These are phyloP conservation scores for Andrena haemorrhoa DNA, from an alignment of 2,888 invertebrate genomes.

Conservation along the genomic window DNA sequence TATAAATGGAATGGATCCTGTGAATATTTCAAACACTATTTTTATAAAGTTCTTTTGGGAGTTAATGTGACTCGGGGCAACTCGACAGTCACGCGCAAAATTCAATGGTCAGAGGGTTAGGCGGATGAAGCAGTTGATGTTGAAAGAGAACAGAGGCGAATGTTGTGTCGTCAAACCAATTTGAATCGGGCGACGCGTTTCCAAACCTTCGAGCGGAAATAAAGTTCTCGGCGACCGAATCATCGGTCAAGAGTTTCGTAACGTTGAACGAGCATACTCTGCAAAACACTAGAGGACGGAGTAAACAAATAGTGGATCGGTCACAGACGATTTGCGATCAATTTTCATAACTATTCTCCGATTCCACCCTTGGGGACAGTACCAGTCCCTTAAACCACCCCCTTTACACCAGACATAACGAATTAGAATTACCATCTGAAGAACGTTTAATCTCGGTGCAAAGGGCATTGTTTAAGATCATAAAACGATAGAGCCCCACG, in stretches of 20 bases:
- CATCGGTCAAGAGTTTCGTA: constrained; percentile 22
- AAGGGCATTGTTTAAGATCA: neutral
- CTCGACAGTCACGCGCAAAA: neutral
- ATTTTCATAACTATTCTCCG: neutral
- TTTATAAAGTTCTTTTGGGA: too few species aligned
- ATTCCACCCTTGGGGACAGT: neutral
- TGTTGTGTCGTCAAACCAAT: constrained; percentile 13
- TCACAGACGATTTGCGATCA: constrained; percentile 28
- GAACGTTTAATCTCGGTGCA: neutral
- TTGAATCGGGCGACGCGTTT: constrained; percentile 18
- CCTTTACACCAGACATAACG: neutral
- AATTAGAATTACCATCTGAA: neutral
- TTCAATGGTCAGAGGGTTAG: neutral
- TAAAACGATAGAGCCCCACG: neutral
- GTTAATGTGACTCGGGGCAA: too few species aligned
- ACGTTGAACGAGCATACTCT: constrained; percentile 46
- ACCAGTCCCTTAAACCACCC: neutral
- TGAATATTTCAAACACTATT: neutral
- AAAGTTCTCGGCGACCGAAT: constrained; percentile 4
- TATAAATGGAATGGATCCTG: neutral
- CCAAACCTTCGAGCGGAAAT: neutral
- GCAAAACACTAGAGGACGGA: constrained; percentile 36
- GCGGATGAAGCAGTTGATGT: neutral
- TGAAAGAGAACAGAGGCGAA: neutral
- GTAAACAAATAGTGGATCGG: constrained; percentile 28